Evolutionary conservation across 2,113 vertebrate species (phyloP).

Genomic region (Tragelaphus strepsiceros): DNA sequence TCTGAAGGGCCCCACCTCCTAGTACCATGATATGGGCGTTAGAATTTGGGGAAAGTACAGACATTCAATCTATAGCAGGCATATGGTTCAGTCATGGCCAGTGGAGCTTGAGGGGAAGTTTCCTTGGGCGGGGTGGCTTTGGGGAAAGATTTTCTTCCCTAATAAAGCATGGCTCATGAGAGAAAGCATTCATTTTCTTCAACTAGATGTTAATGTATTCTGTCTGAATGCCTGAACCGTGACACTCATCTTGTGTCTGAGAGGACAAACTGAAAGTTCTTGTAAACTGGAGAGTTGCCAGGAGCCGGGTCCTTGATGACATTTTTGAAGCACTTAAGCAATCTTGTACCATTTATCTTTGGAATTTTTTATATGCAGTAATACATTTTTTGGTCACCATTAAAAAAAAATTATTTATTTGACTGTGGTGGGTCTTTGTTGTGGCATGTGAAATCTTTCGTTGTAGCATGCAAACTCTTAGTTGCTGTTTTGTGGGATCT

Average conservation of each 20-base stretch:
- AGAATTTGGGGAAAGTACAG: not conserved
- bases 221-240: not conserved
- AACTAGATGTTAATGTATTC: not conserved
- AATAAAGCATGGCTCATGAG: not conserved
- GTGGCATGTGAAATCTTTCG: not conserved
- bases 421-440: not conserved
- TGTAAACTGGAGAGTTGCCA: not conserved
- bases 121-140: not conserved
- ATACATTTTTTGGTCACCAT: not conserved
- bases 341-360: not conserved
- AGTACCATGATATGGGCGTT: not conserved
- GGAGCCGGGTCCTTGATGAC: not conserved
- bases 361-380: not conserved
- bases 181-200: not conserved
- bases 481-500: not conserved
- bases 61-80: not conserved
- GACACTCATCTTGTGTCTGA: not conserved
- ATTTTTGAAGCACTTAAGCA: constrained; percentile 8
- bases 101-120: not conserved
- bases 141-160: not conserved
- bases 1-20: not conserved
- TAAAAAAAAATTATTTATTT: not conserved
- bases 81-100: not conserved
- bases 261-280: not conserved
- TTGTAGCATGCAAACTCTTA: not conserved